Base-by-base conservation (phyloP, 2,113 vertebrate genomes). In the Gnathonemus echidnorhynchus region DNA sequence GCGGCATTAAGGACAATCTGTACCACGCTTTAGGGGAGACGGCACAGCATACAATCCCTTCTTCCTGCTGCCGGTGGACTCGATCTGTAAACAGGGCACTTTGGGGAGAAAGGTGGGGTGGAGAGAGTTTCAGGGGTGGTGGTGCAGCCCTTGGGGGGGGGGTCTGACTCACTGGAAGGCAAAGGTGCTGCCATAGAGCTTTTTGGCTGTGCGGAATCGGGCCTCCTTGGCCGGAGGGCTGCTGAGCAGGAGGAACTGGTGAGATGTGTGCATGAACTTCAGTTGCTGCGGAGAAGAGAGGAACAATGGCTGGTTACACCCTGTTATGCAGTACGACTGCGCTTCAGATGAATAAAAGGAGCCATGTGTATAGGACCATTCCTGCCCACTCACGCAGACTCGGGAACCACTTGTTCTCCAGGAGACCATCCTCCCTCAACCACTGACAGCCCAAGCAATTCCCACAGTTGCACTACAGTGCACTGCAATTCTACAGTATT, bases 231-330 rank as follows among this genome's bases (percentile, higher is more conserved):
- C 98, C 0, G 98, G 98, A 87, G 98, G 98, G 93, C 98, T 99
- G 97, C 98, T 99, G 95, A 99, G 97, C 95, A 99, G 96, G 95
- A 99, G 97, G 95, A 99, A 99, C 96, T 99, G 98, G 96, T 99
- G 98, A 92, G 98, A 99, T 91, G 98, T 99, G 97, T 99, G 98
- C 98, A 99, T 99, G 96, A 99, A 99, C 96, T 99, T 99, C 95
- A 99, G 97, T 97, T 99, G 98, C 98, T 99, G 95, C 94, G 95
- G 90, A 93, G 83, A 95, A 94, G 93, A 92, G 48, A 92, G 95
- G 93, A 92, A 91, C 5, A 90, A 90, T 50, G 87, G 83, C 27
- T 21, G 45, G 50, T 87, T 53, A 87, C 27, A 10, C 31, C 17
- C n/a, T 31, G 50, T 52, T 31, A 53, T 39, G 86, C 27, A 35